Evolutionary conservation across 2,888 invertebrate species (phyloP), one percentile per base, ranked within the genome.

Genomic region (Drosophila ochracea): DNA sequence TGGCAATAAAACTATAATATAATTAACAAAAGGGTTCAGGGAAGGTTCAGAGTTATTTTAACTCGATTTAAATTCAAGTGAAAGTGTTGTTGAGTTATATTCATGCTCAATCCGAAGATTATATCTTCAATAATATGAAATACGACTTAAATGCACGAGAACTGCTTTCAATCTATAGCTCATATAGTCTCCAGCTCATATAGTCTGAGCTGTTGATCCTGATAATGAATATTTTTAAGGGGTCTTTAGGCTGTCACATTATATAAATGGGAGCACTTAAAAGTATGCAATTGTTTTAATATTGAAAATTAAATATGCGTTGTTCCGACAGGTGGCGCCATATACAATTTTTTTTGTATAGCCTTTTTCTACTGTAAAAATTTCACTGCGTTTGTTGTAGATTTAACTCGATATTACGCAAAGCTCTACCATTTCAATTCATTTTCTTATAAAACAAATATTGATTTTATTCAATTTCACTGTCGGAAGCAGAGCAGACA

Each of bases 281-380:
- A 25, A 47, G 47, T 47, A 47, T 47, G 47, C 47, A 47, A 25
- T 47, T 47, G 9, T 25, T 47, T 41, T 47, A 21, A 11, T 13
- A 13, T 13, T 6, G 5, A 25, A 3, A 47, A 1, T 7, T 9
- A 1, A 16, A 9, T 16, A 16, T 7, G 16, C 21, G 2, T 2
- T 25, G 9, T 25, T 9, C 9, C 47, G 25, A 16, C 47, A 47
- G 47, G 16, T 25, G 47, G 25, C 47, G 47, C 25, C 7, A 47
- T 2, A 16, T 0, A 4, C 7, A 25, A 7, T 0, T 7, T 7
- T 13, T 21, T 21, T 21, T 2, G n/a, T 21, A 7, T 13, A 7
- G 13, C 13, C 13, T 13, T 47, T 47, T 13, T 0, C 4, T 16
- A 43, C 4, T 47, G 16, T 16, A 25, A 16, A 6, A 11, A 11